These are phyloP conservation scores for Tipula unca DNA, from an alignment of 2,888 invertebrate species.

Conservation along the genomic window DNA sequence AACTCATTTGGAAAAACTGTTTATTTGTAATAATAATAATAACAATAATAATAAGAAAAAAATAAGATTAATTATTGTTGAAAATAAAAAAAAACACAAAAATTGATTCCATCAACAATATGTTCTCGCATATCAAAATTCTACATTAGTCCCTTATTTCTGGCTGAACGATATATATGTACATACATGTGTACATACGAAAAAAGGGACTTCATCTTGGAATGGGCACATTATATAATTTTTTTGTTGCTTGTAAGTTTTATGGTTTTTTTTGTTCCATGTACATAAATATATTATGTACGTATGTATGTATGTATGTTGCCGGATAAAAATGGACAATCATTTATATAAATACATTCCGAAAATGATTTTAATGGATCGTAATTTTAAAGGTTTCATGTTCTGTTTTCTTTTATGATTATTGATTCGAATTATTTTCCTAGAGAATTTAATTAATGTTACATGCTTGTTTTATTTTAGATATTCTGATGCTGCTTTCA, in stretches of 20 bases:
- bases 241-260: neutral
- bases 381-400: slow-evolving; percentile 8
- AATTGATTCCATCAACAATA: slow-evolving; percentile 8
- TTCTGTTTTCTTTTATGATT: neutral
- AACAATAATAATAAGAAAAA: neutral
- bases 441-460: neutral
- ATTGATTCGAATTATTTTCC: neutral
- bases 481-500: neutral
- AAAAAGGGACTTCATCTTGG: neutral
- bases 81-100: neutral
- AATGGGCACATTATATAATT: neutral
- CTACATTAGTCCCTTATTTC: neutral
- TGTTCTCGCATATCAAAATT: neutral
- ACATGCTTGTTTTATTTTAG: neutral
- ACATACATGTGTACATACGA: neutral
- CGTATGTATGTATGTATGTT: neutral
- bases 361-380: slow-evolving; percentile 8
- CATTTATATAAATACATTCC: neutral
- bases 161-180: neutral
- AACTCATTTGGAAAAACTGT: slow-evolving; percentile 14
- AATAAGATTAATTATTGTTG: neutral
- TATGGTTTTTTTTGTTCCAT: neutral
- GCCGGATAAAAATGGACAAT: neutral
- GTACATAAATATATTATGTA: neutral
- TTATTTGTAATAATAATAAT: neutral